Evolutionary conservation across 2,113 vertebrate genomes (phyloP).

Genomic region (Carlito syrichta): DNA sequence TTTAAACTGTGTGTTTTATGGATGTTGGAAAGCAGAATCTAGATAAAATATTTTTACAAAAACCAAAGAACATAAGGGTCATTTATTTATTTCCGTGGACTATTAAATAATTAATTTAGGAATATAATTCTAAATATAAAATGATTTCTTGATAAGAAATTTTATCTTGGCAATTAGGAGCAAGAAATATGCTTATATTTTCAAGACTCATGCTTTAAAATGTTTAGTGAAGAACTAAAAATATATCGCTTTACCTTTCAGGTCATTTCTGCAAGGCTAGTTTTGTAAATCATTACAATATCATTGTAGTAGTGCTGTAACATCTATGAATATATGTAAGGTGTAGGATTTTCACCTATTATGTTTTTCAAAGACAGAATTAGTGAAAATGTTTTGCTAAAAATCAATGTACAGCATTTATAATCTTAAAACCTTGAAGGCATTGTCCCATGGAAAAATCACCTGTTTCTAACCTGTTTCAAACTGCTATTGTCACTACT

Average conservation of each 20-base stretch:
- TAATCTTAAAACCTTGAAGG: not conserved
- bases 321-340: not conserved
- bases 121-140: not conserved
- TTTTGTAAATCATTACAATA: not conserved
- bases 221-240: not conserved
- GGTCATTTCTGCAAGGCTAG: not conserved
- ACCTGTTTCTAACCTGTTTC: not conserved
- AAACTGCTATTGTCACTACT: not conserved
- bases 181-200: not conserved
- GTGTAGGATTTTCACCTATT: not conserved
- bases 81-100: not conserved
- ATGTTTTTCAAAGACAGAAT: not conserved
- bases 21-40: not conserved
- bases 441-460: not conserved
- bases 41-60: not conserved
- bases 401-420: not conserved
- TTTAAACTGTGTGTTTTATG: not conserved
- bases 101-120: not conserved
- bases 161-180: not conserved
- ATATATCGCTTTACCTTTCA: not conserved
- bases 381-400: not conserved
- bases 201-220: not conserved
- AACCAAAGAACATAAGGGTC: not conserved
- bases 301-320: not conserved
- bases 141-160: not conserved